Evolutionary conservation across 2,888 invertebrate genomes (phyloP).

Genomic region (Stratiomys singularior): DNA sequence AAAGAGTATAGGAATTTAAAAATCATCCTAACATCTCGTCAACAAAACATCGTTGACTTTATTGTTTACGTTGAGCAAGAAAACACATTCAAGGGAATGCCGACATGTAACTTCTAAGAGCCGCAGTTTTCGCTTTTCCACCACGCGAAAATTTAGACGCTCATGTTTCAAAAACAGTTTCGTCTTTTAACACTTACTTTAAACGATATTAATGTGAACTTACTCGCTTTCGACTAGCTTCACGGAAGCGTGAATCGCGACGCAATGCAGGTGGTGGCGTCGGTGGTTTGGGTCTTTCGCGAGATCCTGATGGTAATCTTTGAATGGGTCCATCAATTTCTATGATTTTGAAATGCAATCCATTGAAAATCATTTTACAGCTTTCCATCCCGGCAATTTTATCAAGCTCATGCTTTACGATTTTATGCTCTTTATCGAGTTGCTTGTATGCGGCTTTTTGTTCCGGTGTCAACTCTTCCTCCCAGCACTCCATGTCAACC

Average conservation of each 20-base stretch:
- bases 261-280: neutral
- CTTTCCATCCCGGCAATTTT: slow-evolving; percentile 52
- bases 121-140: too few species aligned
- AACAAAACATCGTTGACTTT: too few species aligned
- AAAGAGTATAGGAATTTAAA: too few species aligned
- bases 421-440: slow-evolving; percentile 75
- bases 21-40: too few species aligned
- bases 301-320: slow-evolving; percentile 14
- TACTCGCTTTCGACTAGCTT: neutral
- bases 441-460: slow-evolving; percentile 73
- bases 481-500: slow-evolving; percentile 74
- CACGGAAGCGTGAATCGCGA: neutral
- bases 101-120: too few species aligned
- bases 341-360: slow-evolving; percentile 22
- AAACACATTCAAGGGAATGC: too few species aligned
- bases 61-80: too few species aligned
- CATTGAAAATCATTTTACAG: slow-evolving; percentile 27
- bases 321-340: slow-evolving; percentile 8
- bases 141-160: too few species aligned
- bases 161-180: too few species aligned
- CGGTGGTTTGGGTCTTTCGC: neutral
- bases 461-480: slow-evolving; percentile 75
- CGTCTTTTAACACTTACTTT: too few species aligned
- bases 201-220: too few species aligned
- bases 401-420: slow-evolving; percentile 72